Conservation (phyloP, 2,888 invertebrate species). For the Panopea generosa region DNA sequence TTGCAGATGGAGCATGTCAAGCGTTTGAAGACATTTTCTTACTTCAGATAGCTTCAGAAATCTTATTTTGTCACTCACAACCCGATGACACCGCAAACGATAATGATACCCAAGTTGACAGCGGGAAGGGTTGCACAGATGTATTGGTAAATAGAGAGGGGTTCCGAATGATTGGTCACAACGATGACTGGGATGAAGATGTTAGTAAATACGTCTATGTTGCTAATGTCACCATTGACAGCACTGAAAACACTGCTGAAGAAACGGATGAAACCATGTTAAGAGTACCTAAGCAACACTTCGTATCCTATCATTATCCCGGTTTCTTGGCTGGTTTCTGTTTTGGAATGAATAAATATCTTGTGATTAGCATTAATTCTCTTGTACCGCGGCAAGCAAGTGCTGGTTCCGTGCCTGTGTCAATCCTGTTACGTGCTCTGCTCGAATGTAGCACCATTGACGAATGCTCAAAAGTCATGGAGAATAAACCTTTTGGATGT, state of each 20-base stretch:
- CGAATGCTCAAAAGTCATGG: conserved; percentile 21
- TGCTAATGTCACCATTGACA: conserved; percentile 35
- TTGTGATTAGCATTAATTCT: conserved; percentile 37
- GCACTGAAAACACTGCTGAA: background rate
- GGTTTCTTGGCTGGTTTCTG: conserved; percentile 39
- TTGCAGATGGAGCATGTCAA: conserved; percentile 35
- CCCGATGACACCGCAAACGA: too few relatives aligned
- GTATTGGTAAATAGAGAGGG: conserved; percentile 28
- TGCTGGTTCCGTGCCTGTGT: conserved; percentile 22
- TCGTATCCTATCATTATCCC: conserved; percentile 39
- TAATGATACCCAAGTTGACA: too few relatives aligned
- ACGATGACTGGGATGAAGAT: conserved; percentile 54
- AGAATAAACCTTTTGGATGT: conserved; percentile 36
- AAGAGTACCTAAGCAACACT: too few relatives aligned
- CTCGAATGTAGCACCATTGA: conserved; percentile 29
- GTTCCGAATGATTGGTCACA: conserved; percentile 37
- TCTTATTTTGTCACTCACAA: conserved; percentile 31
- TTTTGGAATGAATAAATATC: conserved; percentile 41
- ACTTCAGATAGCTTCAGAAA: conserved; percentile 38
- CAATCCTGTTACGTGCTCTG: conserved; percentile 32
- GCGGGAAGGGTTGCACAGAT: conserved; percentile 44
- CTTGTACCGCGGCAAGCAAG: conserved; percentile 27
- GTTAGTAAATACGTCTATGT: conserved; percentile 41
- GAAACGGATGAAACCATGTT: too few relatives aligned
- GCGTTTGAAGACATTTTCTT: conserved; percentile 43